These are phyloP conservation scores for Melanerpes aurifrons DNA, from an alignment of 2,113 vertebrate genomes.

Conservation along the genomic window DNA sequence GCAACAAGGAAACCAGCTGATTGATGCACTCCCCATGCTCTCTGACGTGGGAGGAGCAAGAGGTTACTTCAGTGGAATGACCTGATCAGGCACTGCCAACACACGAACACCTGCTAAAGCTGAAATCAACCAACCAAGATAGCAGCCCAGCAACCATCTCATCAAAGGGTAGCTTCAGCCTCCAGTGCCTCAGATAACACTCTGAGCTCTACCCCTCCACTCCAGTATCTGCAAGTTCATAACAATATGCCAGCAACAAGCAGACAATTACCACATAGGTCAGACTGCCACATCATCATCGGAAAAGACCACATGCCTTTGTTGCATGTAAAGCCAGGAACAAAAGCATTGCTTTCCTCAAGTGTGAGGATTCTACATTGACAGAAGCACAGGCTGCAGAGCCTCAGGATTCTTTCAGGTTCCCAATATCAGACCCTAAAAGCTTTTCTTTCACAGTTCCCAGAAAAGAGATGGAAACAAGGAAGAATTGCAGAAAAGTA, in stretches of 20 bases:
- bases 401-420: not conserved
- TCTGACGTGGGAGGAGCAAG: not conserved
- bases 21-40: not conserved
- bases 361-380: not conserved
- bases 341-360: not conserved
- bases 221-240: not conserved
- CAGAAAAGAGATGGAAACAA: not conserved
- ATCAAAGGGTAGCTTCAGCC: not conserved
- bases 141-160: not conserved
- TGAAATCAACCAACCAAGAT: not conserved
- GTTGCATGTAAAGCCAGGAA: not conserved
- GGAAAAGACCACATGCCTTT: not conserved
- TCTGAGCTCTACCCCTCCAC: not conserved
- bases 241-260: not conserved
- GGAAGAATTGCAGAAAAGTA: not conserved
- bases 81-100: not conserved
- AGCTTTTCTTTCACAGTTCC: not conserved
- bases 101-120: not conserved
- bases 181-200: not conserved
- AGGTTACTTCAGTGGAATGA: slow-evolving; percentile 21
- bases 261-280: not conserved
- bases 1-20: not conserved
- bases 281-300: not conserved
- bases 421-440: not conserved
- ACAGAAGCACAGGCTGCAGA: not conserved